Evolutionary conservation across 2,113 vertebrate genomes (phyloP).

Genomic region (Arenaria interpres): DNA sequence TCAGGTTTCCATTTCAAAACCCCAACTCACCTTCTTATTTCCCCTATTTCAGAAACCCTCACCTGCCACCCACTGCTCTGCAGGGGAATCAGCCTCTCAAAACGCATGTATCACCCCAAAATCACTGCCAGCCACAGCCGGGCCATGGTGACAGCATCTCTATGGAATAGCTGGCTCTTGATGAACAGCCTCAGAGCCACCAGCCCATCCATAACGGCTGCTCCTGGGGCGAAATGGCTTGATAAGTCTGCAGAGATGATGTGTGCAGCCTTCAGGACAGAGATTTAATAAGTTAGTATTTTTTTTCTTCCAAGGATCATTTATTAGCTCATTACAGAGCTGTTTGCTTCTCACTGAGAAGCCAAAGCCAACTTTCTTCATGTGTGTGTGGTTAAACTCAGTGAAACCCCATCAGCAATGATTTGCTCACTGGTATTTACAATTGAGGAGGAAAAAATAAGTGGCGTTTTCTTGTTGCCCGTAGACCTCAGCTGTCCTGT

Average conservation of each 20-base stretch:
- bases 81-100: not conserved
- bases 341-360: not conserved
- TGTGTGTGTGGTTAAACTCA: not conserved
- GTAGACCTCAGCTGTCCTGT: not conserved
- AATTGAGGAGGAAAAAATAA: not conserved
- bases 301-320: not conserved
- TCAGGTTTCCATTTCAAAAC: not conserved
- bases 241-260: accelerated
- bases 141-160: not conserved
- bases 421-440: not conserved
- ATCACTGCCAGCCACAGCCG: not conserved
- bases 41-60: not conserved
- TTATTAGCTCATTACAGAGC: not conserved
- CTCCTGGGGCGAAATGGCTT: not conserved
- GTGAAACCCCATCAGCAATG: not conserved
- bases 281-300: not conserved
- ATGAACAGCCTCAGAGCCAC: not conserved
- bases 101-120: not conserved
- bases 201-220: not conserved
- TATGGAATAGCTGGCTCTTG: not conserved
- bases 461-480: not conserved
- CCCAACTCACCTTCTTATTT: not conserved
- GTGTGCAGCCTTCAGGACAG: not conserved
- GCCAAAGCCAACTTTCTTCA: not conserved
- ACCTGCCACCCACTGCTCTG: not conserved